These are phyloP conservation scores for Plutomurus gul DNA, from an alignment of 1,140 invertebrate species.

Conservation along the genomic window DNA sequence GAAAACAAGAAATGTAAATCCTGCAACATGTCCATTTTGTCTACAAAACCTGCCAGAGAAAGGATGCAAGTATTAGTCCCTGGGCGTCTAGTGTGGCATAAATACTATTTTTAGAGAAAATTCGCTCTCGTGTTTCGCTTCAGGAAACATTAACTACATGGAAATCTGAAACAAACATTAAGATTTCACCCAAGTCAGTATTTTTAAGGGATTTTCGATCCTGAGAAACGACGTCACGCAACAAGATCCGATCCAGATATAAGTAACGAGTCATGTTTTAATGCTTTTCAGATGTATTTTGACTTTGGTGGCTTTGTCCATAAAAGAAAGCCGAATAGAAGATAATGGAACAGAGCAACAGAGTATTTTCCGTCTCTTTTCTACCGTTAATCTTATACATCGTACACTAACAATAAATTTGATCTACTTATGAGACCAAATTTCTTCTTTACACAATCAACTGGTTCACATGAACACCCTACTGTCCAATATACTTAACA, in stretches of 20 bases:
- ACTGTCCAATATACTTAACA: too few relatives aligned
- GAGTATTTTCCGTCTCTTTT: too few relatives aligned
- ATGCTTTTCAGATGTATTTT: background rate
- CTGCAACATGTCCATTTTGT: background rate
- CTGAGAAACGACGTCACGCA: background rate
- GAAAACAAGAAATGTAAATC: background rate
- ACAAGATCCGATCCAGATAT: background rate
- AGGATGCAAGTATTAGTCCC: background rate
- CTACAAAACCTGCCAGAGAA: background rate
- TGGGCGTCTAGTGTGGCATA: background rate
- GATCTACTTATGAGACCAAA: too few relatives aligned
- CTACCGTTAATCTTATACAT: too few relatives aligned
- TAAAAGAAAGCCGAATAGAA: constrained; percentile 14
- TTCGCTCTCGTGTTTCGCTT: constrained; percentile 11
- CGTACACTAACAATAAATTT: too few relatives aligned
- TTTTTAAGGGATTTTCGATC: background rate
- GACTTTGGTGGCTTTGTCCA: background rate
- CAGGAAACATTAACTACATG: background rate
- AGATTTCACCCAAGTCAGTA: background rate
- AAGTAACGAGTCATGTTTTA: background rate
- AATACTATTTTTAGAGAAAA: constrained; percentile 23
- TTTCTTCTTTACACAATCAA: too few relatives aligned
- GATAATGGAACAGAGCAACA: too few relatives aligned
- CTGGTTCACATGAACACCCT: too few relatives aligned
- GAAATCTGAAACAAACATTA: background rate